Percentiles rank a stretch among this genome's conserved stretches.
phyloP scores from a whole-genome alignment of 2,113 vertebrate species.

The Phalacrocorax aristotelis region DNA sequence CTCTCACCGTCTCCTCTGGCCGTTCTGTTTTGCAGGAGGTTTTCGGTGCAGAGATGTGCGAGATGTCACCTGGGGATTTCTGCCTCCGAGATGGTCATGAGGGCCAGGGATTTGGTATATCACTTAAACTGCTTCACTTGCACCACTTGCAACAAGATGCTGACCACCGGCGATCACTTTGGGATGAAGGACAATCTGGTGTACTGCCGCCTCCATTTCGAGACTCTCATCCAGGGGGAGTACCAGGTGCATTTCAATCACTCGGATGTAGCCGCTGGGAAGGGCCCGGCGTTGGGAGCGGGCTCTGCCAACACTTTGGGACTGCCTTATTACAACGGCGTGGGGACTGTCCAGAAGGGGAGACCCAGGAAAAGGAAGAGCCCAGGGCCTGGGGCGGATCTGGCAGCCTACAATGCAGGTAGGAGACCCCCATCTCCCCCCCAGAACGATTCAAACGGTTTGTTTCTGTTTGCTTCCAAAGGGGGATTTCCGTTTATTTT shows the following conservation, averaged over 20 bases:
- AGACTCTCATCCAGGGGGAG: conserved; percentile 96
- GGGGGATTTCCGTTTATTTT: conserved; percentile 72
- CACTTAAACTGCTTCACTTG: conserved; percentile 99
- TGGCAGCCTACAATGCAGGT: conserved; percentile 98
- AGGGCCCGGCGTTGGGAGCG: conserved; percentile 83
- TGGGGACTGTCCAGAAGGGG: conserved; percentile 96
- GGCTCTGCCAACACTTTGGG: conserved; percentile 87
- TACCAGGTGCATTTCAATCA: conserved; percentile 95
- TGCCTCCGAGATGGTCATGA: conserved; percentile 99
- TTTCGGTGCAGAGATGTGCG: conserved; percentile 97
- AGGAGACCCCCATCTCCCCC: conserved; percentile 47
- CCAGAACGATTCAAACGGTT: background rate
- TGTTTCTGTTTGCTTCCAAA: conserved; percentile 61
- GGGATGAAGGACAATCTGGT: conserved; percentile 99
- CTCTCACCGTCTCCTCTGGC: conserved; percentile 54
- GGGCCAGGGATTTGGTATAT: conserved; percentile 96
- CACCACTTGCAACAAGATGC: conserved; percentile 97
- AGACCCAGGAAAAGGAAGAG: conserved; percentile 96
- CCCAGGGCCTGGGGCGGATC: conserved; percentile 90
- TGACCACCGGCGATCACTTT: conserved; percentile 98
- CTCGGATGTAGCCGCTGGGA: conserved; percentile 88
- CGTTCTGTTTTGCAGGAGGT: conserved; percentile 86
- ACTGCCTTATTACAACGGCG: conserved; percentile 97
- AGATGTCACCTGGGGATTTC: conserved; percentile 98
- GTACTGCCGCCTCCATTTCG: conserved; percentile 98